Conservation (phyloP, 1,140 invertebrate genomes). For the Brachionus rotundiformis region DNA sequence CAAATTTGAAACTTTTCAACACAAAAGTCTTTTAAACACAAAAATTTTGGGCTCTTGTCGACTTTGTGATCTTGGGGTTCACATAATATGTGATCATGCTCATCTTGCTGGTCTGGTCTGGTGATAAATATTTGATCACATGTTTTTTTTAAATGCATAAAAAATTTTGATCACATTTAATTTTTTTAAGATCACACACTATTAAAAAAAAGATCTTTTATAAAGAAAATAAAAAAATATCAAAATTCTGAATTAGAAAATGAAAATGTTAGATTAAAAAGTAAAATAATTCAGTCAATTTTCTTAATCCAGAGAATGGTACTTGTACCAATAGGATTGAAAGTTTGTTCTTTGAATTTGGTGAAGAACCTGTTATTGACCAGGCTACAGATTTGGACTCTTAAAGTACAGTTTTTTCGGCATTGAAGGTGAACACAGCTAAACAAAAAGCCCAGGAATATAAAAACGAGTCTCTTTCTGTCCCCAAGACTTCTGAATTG, state of each 20-base stretch:
- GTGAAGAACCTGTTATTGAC: not conserved
- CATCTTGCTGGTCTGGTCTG: too few species aligned
- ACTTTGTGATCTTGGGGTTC: too few species aligned
- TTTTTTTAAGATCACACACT: not conserved
- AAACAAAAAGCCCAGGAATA: constrained; percentile 9
- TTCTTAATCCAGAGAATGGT: constrained; percentile 2
- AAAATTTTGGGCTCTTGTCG: too few species aligned
- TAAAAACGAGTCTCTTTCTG: not conserved
- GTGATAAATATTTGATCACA: too few species aligned
- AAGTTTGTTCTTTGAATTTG: not conserved
- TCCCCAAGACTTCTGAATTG: not conserved
- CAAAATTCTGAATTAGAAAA: not conserved
- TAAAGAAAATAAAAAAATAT: too few species aligned
- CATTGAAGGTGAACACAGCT: constrained; percentile 15
- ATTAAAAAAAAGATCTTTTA: too few species aligned
- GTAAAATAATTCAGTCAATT: not conserved
- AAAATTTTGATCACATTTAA: too few species aligned
- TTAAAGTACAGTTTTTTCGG: constrained; percentile 14
- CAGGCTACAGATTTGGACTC: not conserved
- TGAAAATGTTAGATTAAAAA: not conserved
- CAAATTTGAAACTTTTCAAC: too few species aligned
- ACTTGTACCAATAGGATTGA: not conserved
- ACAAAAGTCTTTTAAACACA: too few species aligned
- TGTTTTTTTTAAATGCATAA: too few species aligned
- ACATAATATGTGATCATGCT: too few species aligned